Percentiles rank a stretch among this genome's conserved stretches.
These are phyloP conservation scores for Uloborus plumipes DNA, from an alignment of 2,888 invertebrate species.

Conservation along the genomic window DNA sequence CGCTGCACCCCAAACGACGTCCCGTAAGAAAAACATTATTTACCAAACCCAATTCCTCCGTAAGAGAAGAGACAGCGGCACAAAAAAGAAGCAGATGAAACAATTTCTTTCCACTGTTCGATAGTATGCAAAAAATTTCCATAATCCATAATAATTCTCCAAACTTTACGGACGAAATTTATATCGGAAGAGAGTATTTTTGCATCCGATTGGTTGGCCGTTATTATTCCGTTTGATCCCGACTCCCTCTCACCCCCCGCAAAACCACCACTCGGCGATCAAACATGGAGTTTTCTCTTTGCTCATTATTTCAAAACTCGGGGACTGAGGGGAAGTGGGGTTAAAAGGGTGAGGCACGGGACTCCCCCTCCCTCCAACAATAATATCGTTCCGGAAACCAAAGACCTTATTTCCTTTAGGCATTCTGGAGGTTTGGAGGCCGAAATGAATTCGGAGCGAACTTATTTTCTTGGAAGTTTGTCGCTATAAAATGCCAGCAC, in stretches of 20 bases:
- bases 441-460: constrained; percentile 60
- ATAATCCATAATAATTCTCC: constrained; percentile 65
- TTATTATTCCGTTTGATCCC: constrained; percentile 48
- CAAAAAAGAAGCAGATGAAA: constrained; percentile 46
- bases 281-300: constrained; percentile 56
- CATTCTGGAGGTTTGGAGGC: background rate
- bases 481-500: no score
- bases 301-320: constrained; percentile 57
- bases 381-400: constrained; percentile 34
- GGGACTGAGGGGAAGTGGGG: constrained; percentile 50
- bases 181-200: constrained; percentile 56
- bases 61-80: constrained; percentile 15
- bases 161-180: constrained; percentile 64
- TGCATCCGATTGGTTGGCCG: constrained; percentile 56
- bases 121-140: constrained; percentile 55
- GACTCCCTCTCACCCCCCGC: background rate
- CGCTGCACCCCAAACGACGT: constrained; percentile 33
- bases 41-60: constrained; percentile 58
- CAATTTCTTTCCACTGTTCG: constrained; percentile 35
- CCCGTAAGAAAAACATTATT: constrained; percentile 59
- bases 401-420: no score
- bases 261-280: constrained; percentile 19
- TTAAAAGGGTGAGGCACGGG: constrained; percentile 49
- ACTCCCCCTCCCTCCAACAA: constrained; percentile 29
- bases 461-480: constrained; percentile 27